These are phyloP conservation scores for Jaculus jaculus DNA, from an alignment of 2,113 vertebrate genomes.

Conservation along the genomic window DNA sequence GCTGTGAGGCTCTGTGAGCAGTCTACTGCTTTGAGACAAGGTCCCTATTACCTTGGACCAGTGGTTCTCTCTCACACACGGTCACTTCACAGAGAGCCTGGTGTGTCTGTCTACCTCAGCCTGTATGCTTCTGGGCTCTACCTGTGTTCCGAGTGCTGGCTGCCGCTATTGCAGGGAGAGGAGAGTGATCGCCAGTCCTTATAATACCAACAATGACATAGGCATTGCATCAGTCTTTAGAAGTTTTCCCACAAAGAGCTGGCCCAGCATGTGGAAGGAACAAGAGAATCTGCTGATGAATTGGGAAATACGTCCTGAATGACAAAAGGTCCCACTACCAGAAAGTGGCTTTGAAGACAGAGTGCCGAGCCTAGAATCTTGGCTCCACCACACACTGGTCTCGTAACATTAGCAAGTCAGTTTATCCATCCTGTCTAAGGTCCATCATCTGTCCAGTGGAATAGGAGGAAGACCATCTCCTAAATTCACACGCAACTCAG, in stretches of 20 bases:
- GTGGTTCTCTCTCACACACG: not conserved
- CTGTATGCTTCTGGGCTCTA: not conserved
- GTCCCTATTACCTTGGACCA: not conserved
- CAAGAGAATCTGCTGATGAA: rapidly evolving
- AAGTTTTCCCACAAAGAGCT: not conserved
- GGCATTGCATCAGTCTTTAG: too few species aligned
- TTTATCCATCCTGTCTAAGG: not conserved
- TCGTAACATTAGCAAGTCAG: rapidly evolving
- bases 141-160: not conserved
- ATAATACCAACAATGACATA: rapidly evolving
- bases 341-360: not conserved
- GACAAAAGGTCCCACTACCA: too few species aligned
- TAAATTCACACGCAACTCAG: not conserved
- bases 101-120: not conserved
- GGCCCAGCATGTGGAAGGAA: too few species aligned
- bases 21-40: not conserved
- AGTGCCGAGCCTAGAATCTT: not conserved
- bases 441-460: not conserved
- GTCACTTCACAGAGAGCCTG: not conserved
- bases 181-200: not conserved
- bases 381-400: rapidly evolving
- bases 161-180: not conserved
- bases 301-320: rapidly evolving
- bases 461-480: not conserved
- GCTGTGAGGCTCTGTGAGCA: not conserved